Evolutionary conservation across 2,888 invertebrate genomes (phyloP).

Genomic region (Molorchus minor): DNA sequence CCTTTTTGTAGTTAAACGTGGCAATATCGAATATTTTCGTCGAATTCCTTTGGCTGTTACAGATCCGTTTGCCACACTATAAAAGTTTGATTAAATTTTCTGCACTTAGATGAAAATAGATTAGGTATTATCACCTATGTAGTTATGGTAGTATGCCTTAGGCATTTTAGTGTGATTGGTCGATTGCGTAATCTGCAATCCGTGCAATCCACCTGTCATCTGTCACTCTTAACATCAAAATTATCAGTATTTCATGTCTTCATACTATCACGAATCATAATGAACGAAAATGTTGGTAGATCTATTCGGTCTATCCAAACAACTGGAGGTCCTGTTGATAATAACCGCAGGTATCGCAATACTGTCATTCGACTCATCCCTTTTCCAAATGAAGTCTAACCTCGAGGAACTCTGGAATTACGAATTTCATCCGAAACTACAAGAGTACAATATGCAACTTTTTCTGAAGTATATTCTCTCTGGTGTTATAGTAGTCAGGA

Average conservation of each 20-base stretch:
- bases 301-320: slow-evolving; percentile 63
- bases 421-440: slow-evolving; percentile 62
- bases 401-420: slow-evolving; percentile 68
- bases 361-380: slow-evolving; percentile 67
- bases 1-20: too few relatives aligned
- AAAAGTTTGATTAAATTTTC: too few relatives aligned
- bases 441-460: slow-evolving; percentile 62
- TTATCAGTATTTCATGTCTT: slow-evolving; percentile 8
- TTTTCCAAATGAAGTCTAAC: slow-evolving; percentile 67
- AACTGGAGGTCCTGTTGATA: slow-evolving; percentile 66
- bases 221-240: slow-evolving; percentile 19
- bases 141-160: too few relatives aligned
- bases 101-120: too few relatives aligned
- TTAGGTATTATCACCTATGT: too few relatives aligned
- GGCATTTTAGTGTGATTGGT: too few relatives aligned
- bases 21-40: too few relatives aligned
- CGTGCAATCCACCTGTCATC: too few relatives aligned
- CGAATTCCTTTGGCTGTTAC: too few relatives aligned
- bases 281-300: slow-evolving; percentile 26
- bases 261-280: not conserved
- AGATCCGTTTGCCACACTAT: too few relatives aligned
- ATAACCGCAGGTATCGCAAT: slow-evolving; percentile 65
- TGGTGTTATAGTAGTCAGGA: slow-evolving; percentile 65
- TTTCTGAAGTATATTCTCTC: slow-evolving; percentile 65
- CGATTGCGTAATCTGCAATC: too few relatives aligned